Evolutionary conservation across 2,797 vertebrate genomes (phyloP).

Genomic region (Borostomias antarcticus): DNA sequence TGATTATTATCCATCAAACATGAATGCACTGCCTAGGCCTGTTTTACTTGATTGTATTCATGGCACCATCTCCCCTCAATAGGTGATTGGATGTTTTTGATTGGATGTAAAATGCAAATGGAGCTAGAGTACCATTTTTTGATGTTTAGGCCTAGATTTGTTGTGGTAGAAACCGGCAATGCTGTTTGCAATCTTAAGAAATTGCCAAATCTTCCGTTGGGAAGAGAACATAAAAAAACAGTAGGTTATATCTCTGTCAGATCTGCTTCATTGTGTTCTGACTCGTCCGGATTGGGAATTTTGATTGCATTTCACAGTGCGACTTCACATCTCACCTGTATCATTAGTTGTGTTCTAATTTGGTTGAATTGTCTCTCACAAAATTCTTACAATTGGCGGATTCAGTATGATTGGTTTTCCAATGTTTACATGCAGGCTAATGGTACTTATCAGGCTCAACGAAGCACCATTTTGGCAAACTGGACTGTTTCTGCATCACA

Average conservation of each 20-base stretch:
- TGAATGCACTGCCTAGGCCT: neutral
- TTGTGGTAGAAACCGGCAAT: constrained; percentile 25
- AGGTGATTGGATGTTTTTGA: too few species aligned
- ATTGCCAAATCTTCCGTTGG: constrained; percentile 22
- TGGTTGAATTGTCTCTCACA: too few species aligned
- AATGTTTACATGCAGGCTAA: constrained; percentile 29
- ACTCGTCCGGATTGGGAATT: too few species aligned
- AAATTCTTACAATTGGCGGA: constrained; percentile 5
- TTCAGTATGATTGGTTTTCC: constrained; percentile 38
- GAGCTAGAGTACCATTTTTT: too few species aligned
- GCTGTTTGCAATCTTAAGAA: constrained; percentile 32
- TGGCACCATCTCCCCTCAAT: neutral
- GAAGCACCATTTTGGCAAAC: constrained; percentile 29
- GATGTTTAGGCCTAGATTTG: constrained; percentile 28
- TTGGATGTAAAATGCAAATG: too few species aligned
- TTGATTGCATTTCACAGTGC: too few species aligned
- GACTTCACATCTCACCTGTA: too few species aligned
- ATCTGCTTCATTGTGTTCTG: neutral
- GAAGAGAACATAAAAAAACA: constrained; percentile 17
- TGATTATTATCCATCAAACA: constrained; percentile 10
- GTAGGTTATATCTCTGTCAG: neutral
- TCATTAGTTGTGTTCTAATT: too few species aligned
- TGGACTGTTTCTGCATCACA: constrained; percentile 19
- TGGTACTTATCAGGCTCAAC: constrained; percentile 17
- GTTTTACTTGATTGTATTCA: constrained; percentile 14